Evolutionary conservation across 2,113 vertebrate species (phyloP).

Genomic region (Microtus pennsylvanicus): DNA sequence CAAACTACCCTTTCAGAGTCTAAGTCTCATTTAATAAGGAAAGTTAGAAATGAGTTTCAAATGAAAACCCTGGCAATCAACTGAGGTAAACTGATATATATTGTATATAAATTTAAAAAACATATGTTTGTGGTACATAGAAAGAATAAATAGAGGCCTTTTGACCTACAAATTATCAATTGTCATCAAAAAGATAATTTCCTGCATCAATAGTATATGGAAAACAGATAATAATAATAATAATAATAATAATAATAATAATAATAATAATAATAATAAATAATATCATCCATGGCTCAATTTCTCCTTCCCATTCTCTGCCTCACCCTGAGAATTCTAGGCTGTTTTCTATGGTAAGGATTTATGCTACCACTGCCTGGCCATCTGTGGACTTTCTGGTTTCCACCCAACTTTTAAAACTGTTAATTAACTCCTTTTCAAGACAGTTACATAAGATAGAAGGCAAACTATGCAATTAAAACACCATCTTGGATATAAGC

Average conservation of each 20-base stretch:
- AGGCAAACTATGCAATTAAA: slow-evolving; percentile 72
- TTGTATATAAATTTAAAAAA: background rate
- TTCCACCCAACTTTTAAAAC: slow-evolving; percentile 59
- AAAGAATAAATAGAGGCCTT: background rate
- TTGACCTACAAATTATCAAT: background rate
- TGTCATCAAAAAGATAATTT: background rate
- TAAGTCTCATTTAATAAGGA: background rate
- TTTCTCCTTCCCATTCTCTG: background rate
- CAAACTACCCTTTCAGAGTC: background rate
- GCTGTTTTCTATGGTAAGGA: slow-evolving; percentile 12
- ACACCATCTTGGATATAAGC: slow-evolving; percentile 52
- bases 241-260: background rate
- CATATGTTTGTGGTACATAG: background rate
- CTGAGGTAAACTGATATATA: background rate
- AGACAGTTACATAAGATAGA: slow-evolving; percentile 61
- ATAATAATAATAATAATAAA: background rate
- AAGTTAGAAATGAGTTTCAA: slow-evolving; percentile 26
- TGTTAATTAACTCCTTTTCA: slow-evolving; percentile 74
- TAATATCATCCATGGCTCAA: background rate
- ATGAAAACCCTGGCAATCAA: background rate
- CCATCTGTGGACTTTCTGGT: slow-evolving; percentile 63
- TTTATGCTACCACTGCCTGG: slow-evolving; percentile 49
- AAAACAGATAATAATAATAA: background rate
- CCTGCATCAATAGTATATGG: background rate
- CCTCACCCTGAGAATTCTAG: background rate